phyloP scores from a whole-genome alignment of 1,140 invertebrate genomes.

The Drosophila serrata region DNA sequence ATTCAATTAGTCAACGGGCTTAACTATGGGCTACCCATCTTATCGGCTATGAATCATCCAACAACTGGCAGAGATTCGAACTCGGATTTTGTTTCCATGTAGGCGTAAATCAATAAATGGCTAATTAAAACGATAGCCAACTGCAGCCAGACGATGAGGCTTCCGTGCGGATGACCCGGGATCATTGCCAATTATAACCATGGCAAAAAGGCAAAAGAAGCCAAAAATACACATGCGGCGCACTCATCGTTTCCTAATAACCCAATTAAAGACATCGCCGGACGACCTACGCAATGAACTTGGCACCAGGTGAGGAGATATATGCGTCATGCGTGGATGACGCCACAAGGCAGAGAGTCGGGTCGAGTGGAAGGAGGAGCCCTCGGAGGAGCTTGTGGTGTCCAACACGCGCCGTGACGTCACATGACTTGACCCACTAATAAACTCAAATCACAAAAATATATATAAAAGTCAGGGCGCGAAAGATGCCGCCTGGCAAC shows the following conservation, averaged over 20 bases:
- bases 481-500: constrained; percentile 5
- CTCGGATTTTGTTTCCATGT: constrained; percentile 26
- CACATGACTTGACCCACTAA: constrained; percentile 64
- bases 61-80: constrained; percentile 4
- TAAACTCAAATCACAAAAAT: not conserved
- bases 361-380: not conserved
- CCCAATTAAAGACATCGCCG: constrained; percentile 64
- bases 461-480: not conserved
- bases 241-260: constrained; percentile 74
- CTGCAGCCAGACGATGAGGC: constrained; percentile 26
- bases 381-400: not conserved
- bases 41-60: constrained; percentile 48
- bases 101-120: constrained; percentile 64
- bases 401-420: constrained; percentile 63
- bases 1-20: constrained; percentile 51
- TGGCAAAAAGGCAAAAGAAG: constrained; percentile 40
- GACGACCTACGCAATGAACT: constrained; percentile 63
- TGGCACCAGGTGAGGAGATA: constrained; percentile 20
- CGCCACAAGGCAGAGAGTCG: constrained; percentile 24
- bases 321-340: constrained; percentile 64
- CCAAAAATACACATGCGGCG: constrained; percentile 44
- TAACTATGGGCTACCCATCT: not conserved
- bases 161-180: constrained; percentile 16
- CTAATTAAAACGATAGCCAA: constrained; percentile 47
- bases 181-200: constrained; percentile 63